Base-by-base conservation (phyloP, 2,888 invertebrate species). In the Orchestes rusci region DNA sequence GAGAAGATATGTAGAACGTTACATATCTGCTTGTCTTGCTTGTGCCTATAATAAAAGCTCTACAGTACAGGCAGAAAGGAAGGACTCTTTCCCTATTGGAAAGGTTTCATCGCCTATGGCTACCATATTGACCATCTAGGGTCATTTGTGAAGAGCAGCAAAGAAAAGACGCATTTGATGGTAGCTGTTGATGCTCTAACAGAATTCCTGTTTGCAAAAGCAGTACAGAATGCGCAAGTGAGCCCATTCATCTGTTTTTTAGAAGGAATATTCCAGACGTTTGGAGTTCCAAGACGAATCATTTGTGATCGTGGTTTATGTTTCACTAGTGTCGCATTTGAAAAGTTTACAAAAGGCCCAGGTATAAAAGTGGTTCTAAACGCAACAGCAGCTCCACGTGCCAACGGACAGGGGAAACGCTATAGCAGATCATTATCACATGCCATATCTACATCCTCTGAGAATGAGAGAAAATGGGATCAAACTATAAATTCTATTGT, bases 121-220 rank as follows among this genome's bases (percentile, higher is more conserved):
- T 16, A 53, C 53, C 53, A 53, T 41, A 47, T 53, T 19, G 53
- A 49, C 20, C 49, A 51, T 34, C 35, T 51, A 5, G 53, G 51
- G 0, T 49, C 49, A n/a, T n/a, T n/a, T n/a, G n/a, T n/a, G n/a
- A n/a, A n/a, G n/a, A n/a, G n/a, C n/a, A n/a, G n/a, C n/a, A 29
- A 37, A 10, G 36, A 17, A 44, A 15, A 34, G 1, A 45, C 49
- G 27, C 43, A 49, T 18, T 39, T 51, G 2, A 35, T 43, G 27
- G 20, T 51, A 7, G n/a, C n/a, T n/a, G 43, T 50, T 2, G 50
- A 50, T 17, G 43, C 50, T 1, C 48, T 35, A 30, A 35, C 50
- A 1, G 48, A 50, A 40, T 49, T 16, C 28, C n/a, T n/a, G n/a
- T n/a, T n/a, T n/a, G n/a, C n/a, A n/a, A n/a, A n/a, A n/a, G n/a